Conservation (phyloP, 2,888 invertebrate genomes). For the Hydroisotoma schaefferi region DNA sequence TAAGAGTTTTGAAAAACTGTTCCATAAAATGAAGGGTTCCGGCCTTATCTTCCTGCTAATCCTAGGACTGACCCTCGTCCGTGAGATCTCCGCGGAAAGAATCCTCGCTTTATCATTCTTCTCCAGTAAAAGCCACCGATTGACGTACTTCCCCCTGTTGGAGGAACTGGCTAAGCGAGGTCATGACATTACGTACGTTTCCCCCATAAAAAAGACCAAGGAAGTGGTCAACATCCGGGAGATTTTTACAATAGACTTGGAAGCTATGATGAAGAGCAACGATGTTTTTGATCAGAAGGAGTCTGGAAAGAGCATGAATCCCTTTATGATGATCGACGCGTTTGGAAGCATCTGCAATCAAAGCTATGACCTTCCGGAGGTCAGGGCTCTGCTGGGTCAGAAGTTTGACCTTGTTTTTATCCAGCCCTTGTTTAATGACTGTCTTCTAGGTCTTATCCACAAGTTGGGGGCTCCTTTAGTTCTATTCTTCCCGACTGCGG, state of each 20-base stretch:
- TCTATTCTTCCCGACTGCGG: conserved; percentile 42
- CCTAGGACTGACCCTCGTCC: too few relatives aligned
- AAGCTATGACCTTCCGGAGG: conserved; percentile 29
- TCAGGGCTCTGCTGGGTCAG: conserved; percentile 22
- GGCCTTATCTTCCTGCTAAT: too few relatives aligned
- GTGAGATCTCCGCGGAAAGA: conserved; percentile 44
- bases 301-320: conserved; percentile 7
- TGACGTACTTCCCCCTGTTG: conserved; percentile 55
- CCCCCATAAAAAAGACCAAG: conserved; percentile 52
- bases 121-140: conserved; percentile 56
- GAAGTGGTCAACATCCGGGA: conserved; percentile 52
- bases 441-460: conserved; percentile 47
- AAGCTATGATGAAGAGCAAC: conserved; percentile 17
- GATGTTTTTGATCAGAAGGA: conserved; percentile 28
- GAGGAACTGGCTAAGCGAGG: conserved; percentile 56
- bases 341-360: conserved; percentile 19
- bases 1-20: too few relatives aligned
- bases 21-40: too few relatives aligned
- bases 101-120: conserved; percentile 57
- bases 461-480: conserved; percentile 51
- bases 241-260: conserved; percentile 25
- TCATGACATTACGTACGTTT: conserved; percentile 58
- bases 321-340: conserved; percentile 9
- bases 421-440: conserved; percentile 49
- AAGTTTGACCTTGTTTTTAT: conserved; percentile 49